Conservation (phyloP, 2,797 vertebrate species). For the Echeneis naucrates region DNA sequence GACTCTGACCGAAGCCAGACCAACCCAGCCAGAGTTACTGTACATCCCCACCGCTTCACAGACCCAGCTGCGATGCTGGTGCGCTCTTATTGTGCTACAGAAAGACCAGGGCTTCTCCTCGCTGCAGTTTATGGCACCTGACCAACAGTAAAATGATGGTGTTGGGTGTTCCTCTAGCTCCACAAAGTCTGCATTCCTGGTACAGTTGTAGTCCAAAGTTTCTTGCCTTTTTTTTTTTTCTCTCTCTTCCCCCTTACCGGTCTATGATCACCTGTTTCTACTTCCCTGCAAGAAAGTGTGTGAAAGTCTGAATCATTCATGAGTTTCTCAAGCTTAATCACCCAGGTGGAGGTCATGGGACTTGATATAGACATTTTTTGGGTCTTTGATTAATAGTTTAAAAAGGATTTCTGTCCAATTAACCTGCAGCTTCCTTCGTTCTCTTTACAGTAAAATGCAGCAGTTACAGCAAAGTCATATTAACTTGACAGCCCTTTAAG, state of each 20-base stretch:
- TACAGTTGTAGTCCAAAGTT: constrained; percentile 16
- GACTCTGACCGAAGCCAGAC: constrained; percentile 56
- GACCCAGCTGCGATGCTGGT: constrained; percentile 34
- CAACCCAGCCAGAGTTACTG: constrained; percentile 44
- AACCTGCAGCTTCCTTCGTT: neutral
- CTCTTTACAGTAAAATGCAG: neutral
- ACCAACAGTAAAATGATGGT: constrained; percentile 27
- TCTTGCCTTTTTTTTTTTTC: neutral
- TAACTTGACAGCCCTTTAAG: neutral
- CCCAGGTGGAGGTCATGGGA: constrained; percentile 9
- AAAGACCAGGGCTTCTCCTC: constrained; percentile 6
- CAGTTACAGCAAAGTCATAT: neutral
- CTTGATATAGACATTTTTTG: neutral
- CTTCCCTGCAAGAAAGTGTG: constrained; percentile 2
- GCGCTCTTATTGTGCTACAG: constrained; percentile 25
- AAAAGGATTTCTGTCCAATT: neutral
- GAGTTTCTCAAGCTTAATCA: constrained; percentile 37
- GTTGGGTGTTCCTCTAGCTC: constrained; percentile 29
- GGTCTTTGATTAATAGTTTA: neutral
- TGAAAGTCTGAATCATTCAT: constrained; percentile 34
- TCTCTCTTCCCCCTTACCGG: too few species aligned
- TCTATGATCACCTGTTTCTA: neutral
- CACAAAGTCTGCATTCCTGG: constrained; percentile 7
- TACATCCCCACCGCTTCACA: constrained; percentile 29
- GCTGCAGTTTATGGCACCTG: constrained; percentile 38